These are phyloP conservation scores for Pristionchus japonicus DNA, from an alignment of 2,888 invertebrate species.

Conservation along the genomic window DNA sequence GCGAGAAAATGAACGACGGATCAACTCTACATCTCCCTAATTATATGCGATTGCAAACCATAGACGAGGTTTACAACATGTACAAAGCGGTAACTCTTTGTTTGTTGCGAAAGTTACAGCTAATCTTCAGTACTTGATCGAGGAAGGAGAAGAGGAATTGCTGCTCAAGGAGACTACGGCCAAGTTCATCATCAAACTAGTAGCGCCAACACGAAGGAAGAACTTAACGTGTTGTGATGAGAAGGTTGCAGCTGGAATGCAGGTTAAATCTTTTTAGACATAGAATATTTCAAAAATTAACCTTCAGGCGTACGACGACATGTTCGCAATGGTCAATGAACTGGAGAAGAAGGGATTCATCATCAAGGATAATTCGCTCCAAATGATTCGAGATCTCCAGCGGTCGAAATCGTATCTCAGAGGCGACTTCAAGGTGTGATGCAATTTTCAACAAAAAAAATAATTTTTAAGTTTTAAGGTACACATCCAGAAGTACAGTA, in stretches of 20 bases:
- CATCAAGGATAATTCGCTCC: neutral
- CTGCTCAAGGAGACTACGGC: neutral
- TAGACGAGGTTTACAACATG: constrained; percentile 1
- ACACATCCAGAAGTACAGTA: neutral
- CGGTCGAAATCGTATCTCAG: neutral
- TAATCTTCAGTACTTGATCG: no score
- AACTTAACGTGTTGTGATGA: neutral
- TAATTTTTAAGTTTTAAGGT: neutral
- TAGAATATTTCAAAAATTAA: no score
- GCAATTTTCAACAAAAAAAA: neutral
- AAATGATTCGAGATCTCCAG: neutral
- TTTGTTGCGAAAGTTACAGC: no score
- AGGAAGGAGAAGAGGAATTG: neutral
- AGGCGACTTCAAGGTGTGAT: neutral
- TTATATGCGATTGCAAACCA: neutral
- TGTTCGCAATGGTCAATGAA: neutral
- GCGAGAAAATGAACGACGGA: neutral
- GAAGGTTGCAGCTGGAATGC: neutral
- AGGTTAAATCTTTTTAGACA: neutral
- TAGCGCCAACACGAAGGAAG: neutral
- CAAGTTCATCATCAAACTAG: neutral
- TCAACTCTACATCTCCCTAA: neutral
- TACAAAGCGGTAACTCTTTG: neutral
- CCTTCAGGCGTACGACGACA: neutral
- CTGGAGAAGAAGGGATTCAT: neutral